Evolutionary conservation across 2,797 vertebrate genomes (phyloP), one percentile per base, ranked within the genome.

Genomic region (Hippoglossus hippoglossus): DNA sequence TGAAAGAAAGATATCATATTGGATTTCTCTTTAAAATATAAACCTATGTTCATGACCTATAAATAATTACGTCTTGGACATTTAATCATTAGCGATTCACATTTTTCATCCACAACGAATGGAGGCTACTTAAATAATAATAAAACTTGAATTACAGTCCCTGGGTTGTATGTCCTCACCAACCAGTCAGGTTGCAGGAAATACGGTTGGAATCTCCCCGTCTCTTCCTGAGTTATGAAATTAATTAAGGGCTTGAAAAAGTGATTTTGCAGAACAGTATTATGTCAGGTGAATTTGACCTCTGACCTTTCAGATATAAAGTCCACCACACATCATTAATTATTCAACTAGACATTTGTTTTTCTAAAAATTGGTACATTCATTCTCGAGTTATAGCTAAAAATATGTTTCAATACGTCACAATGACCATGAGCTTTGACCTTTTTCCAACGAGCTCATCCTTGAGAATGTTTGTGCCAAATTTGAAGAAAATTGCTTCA

Each of bases 21-120:
- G 2, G 3, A 3, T 60, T 56, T 56, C 52, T 71, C 0, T 52
- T 3, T 0, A 3, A 63, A 59, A 8, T 46, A 18, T 49, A 50
- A 63, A 22, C 13, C 3, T n/a, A 2, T 49, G 21, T 25, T 56
- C n/a, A 73, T 59, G 24, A 15, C 53, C 24, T 1, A 12, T 24
- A 10, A 36, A 50, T 19, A 51, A 24, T 56, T 1, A 15, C 9
- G 49, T 15, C 25, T n/a, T 56, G 26, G 10, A 22, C 10, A 46
- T 58, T 9, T 0, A 68, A 41, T 62, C n/a, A 36, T 53, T 24
- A 22, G 19, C 19, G 8, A 16, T 36, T 56, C 5, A 26, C n/a
- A 4, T 68, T 76, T 63, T 73, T 69, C 13, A 71, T 46, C 24
- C 0, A 11, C 16, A 51, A 10, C 7, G 70, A 49, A n/a, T 24